A percentile compares a stretch with the other conserved stretches of the same genome.
phyloP scores from a whole-genome alignment of 2,113 vertebrate species.

The Gopherus flavomarginatus region DNA sequence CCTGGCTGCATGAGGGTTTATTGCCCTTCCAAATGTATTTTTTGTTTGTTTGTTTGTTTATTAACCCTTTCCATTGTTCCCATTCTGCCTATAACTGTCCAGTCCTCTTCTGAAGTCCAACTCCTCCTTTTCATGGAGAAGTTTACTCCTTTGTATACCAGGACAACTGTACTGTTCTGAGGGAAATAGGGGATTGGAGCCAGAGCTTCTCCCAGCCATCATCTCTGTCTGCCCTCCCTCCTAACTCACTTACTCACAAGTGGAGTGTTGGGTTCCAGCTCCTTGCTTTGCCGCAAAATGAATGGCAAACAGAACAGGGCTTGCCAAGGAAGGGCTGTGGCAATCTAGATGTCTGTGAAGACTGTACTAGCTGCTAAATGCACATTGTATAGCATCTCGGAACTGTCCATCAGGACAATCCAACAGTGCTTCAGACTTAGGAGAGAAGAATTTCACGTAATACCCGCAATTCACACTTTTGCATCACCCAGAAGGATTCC shows the following conservation, averaged over 20 bases:
- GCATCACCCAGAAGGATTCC: neutral
- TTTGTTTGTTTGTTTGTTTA: neutral
- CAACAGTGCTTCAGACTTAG: neutral
- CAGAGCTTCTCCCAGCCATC: too few relatives aligned
- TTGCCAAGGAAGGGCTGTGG: neutral
- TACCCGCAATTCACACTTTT: neutral
- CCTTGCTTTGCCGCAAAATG: neutral
- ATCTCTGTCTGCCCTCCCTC: neutral
- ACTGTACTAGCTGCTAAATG: neutral
- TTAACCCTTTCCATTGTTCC: neutral
- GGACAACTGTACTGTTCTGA: neutral
- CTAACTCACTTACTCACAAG: neutral
- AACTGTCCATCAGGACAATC: neutral
- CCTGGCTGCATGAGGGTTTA: neutral
- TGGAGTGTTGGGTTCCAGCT: neutral
- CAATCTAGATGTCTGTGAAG: neutral
- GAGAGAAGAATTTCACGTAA: neutral
- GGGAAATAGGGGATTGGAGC: too few relatives aligned
- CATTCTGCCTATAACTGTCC: neutral
- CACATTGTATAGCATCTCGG: neutral
- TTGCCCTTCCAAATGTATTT: neutral
- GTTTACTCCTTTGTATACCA: neutral
- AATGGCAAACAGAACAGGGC: neutral
- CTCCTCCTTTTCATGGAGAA: neutral
- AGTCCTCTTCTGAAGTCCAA: neutral